Percentiles rank a stretch among this genome's conserved stretches.
phyloP scores from a whole-genome alignment of 2,797 vertebrate species.

The Anolis apletophallus region DNA sequence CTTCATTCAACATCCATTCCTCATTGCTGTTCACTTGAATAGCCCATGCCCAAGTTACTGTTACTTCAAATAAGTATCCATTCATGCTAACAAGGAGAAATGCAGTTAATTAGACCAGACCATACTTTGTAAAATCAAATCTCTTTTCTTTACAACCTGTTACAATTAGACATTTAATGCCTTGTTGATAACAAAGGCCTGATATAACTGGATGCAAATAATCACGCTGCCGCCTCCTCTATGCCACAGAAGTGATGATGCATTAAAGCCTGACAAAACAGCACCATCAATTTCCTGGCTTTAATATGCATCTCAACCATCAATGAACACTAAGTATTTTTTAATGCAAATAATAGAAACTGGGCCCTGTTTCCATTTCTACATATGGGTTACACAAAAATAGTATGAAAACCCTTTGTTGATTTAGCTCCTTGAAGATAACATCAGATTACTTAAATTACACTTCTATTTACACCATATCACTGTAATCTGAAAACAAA shows the following conservation, averaged over 20 bases:
- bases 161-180: conserved; percentile 18
- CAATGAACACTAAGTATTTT: conserved; percentile 3
- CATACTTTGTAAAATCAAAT: conserved; percentile 21
- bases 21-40: not conserved
- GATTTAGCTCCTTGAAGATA: conserved; percentile 75
- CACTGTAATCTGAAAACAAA: conserved; percentile 71
- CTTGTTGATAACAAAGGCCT: conserved; percentile 31
- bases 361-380: conserved; percentile 5
- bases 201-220: not conserved
- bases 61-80: conserved; percentile 8
- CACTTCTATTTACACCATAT: conserved; percentile 70
- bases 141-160: conserved; percentile 33
- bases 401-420: conserved; percentile 64
- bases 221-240: conserved; percentile 12
- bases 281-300: conserved; percentile 42
- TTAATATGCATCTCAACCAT: conserved; percentile 15
- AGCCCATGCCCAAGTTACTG: not conserved
- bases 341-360: conserved; percentile 35
- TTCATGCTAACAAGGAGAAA: conserved; percentile 23
- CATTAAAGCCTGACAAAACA: conserved; percentile 18
- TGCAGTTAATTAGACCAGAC: not conserved
- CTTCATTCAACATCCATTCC: not conserved
- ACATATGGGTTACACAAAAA: conserved; percentile 61
- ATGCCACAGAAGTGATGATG: conserved; percentile 6
- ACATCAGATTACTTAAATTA: conserved; percentile 77